These are phyloP conservation scores for Anodontia alba DNA, from an alignment of 2,888 invertebrate genomes.

Conservation along the genomic window DNA sequence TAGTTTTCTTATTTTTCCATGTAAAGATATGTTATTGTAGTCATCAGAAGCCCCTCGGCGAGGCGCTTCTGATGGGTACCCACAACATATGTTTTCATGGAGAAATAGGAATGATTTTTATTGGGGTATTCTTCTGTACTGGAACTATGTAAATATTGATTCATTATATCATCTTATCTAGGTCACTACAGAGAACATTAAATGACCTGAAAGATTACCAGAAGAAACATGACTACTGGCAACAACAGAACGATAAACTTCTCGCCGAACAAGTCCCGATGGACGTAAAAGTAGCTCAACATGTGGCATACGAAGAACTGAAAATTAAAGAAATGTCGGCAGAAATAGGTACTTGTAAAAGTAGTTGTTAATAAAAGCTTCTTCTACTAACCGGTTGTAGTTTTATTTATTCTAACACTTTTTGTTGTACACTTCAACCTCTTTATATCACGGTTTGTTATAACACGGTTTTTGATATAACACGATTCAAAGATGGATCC, in stretches of 20 bases:
- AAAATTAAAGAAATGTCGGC: constrained; percentile 82
- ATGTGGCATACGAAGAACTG: constrained; percentile 84
- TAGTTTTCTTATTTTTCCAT: too few relatives aligned
- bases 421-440: not conserved
- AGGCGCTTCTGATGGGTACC: too few relatives aligned
- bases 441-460: too few relatives aligned
- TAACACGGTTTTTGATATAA: too few relatives aligned
- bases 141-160: too few relatives aligned
- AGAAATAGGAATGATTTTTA: too few relatives aligned
- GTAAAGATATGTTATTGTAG: too few relatives aligned
- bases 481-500: too few relatives aligned
- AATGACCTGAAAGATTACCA: constrained; percentile 89
- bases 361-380: not conserved
- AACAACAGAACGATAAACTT: constrained; percentile 87
- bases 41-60: too few relatives aligned
- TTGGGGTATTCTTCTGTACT: too few relatives aligned
- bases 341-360: constrained; percentile 75
- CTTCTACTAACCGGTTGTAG: not conserved
- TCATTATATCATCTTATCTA: too few relatives aligned
- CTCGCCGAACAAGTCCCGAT: constrained; percentile 83
- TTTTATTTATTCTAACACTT: not conserved
- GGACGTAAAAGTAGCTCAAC: constrained; percentile 81
- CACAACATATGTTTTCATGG: too few relatives aligned
- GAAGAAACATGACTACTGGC: constrained; percentile 88
- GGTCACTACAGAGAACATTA: constrained; percentile 88